These are phyloP conservation scores for Haliclona indistincta DNA, from an alignment of 37 sponge, comb jelly and placozoan genomes.

Conservation along the genomic window DNA sequence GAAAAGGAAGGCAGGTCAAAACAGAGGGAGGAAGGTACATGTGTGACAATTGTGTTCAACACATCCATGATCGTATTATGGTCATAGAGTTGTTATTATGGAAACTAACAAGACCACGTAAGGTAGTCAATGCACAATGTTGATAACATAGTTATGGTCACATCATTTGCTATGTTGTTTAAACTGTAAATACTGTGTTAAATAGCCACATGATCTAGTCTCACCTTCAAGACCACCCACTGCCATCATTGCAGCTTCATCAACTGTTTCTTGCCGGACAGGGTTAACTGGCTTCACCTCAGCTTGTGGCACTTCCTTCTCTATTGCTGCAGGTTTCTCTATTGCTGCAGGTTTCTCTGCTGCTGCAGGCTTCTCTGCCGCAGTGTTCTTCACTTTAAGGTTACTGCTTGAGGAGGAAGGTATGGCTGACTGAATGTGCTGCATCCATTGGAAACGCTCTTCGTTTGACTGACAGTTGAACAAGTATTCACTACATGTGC, in stretches of 20 bases:
- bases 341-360: background rate
- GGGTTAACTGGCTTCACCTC: background rate
- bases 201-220: background rate
- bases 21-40: background rate
- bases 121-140: background rate
- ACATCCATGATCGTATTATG: background rate
- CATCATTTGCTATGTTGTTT: no score
- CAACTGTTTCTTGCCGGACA: slow-evolving; percentile 36
- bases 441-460: slow-evolving; percentile 30
- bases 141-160: no score
- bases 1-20: background rate
- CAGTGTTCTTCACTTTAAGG: background rate
- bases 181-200: no score
- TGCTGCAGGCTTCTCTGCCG: background rate
- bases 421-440: slow-evolving; percentile 6
- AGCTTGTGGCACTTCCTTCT: background rate
- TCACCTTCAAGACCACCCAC: background rate
- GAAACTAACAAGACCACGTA: background rate
- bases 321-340: background rate
- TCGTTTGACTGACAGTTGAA: slow-evolving; percentile 11
- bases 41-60: background rate
- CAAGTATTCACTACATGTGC: background rate
- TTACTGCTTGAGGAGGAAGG: background rate
- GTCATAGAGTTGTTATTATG: background rate
- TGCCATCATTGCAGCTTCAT: slow-evolving; percentile 20